phyloP scores from a whole-genome alignment of 1,140 invertebrate genomes.

The Heliconius eleuchia region DNA sequence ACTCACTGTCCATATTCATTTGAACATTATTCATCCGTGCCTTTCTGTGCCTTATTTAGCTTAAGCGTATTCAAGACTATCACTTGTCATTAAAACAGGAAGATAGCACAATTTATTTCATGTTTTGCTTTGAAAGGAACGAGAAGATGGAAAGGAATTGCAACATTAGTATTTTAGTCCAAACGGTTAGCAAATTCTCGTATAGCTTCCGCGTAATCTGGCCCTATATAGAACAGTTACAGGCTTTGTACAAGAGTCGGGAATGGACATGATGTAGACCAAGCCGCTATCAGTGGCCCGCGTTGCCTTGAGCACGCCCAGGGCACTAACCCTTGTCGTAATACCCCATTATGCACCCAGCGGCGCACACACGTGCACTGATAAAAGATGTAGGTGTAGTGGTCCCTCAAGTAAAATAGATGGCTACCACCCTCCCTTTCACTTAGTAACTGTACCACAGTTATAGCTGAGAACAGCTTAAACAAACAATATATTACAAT shows the following conservation, averaged over 20 bases:
- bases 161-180: conserved; percentile 40
- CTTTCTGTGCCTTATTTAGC: conserved; percentile 28
- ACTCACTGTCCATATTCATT: conserved; percentile 15
- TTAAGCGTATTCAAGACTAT: conserved; percentile 32
- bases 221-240: conserved; percentile 56
- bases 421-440: conserved; percentile 73
- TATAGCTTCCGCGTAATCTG: conserved; percentile 55
- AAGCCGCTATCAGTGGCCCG: conserved; percentile 59
- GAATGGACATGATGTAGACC: conserved; percentile 57
- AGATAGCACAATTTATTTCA: conserved; percentile 38
- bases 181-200: conserved; percentile 46
- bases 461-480: conserved; percentile 51
- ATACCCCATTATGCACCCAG: conserved; percentile 63
- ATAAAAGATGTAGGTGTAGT: conserved; percentile 67
- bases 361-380: conserved; percentile 55
- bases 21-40: conserved; percentile 26
- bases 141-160: conserved; percentile 46
- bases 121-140: conserved; percentile 42
- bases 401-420: conserved; percentile 68
- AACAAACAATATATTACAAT: conserved; percentile 5
- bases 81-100: conserved; percentile 38
- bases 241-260: conserved; percentile 52
- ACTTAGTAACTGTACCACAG: conserved; percentile 65
- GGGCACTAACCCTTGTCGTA: conserved; percentile 73
- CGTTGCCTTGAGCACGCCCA: conserved; percentile 72